Evolutionary conservation across 2,113 vertebrate genomes (phyloP), one percentile per base, ranked within the genome.

Genomic region (human (Homo sapiens)): DNA sequence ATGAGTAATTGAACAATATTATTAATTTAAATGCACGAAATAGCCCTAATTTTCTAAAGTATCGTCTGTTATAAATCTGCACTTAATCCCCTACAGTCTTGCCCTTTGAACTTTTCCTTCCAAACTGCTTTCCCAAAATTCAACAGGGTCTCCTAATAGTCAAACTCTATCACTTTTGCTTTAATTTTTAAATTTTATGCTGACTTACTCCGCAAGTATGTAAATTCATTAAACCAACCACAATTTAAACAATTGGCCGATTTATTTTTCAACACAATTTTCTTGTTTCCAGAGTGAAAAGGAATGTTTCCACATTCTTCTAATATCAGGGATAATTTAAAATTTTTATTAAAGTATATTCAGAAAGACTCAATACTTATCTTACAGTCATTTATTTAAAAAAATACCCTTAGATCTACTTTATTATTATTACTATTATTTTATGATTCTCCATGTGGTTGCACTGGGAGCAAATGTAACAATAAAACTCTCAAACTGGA

Each of bases 21-120:
- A 50, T 76, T 73, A 73, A 94, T 73, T 64, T 91, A 94, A 92
- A 76, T n/a, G 38, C 40, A 93, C 35, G 80, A n/a, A 87, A 75
- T 45, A 38, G 30, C 38, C 57, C 35, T 79, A 68, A 55, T 88
- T 84, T 75, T 90, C 32, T 35, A 64, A 94, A 84, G 23, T 40
- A 70, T 68, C 55, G 9, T 48, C 32, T 64, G 68, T 27, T 78
- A 76, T 50, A 94, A 86, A 50, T 64, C 55, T 95, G 16, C 9
- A 73, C 48, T 84, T 66, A 64, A 22, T 85, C 20, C 45, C 50
- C 11, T 30, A 10, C 30, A 45, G 14, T 61, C 8, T 81, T 73
- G 83, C n/a, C 50, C 92, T 89, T 90, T 87, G 35, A 61, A 80
- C 20, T 12, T 13, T 6, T 6, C 7, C 22, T n/a, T n/a, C 38